Percentiles rank a stretch among this genome's conserved stretches.
These are phyloP conservation scores for Phymastichus coffea DNA, from an alignment of 1,140 invertebrate species.

Conservation along the genomic window DNA sequence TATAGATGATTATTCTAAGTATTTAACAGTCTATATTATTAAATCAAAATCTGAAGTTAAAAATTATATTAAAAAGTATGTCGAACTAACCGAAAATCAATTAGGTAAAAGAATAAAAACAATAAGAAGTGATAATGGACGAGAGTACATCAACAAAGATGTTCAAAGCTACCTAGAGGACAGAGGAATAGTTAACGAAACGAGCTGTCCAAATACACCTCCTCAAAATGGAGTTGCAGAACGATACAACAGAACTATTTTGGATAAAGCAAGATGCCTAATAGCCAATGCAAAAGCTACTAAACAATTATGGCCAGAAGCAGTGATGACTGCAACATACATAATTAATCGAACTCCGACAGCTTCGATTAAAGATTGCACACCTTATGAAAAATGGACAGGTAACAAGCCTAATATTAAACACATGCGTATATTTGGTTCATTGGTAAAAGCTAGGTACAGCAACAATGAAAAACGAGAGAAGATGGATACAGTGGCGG, in stretches of 20 bases:
- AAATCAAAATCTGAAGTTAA: not conserved
- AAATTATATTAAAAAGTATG: not conserved
- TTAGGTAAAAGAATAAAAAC: not conserved
- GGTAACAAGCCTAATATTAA: slow-evolving; percentile 26
- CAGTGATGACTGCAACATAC: slow-evolving; percentile 46
- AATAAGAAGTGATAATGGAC: not conserved
- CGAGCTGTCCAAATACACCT: not conserved
- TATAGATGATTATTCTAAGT: not conserved
- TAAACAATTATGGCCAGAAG: slow-evolving; percentile 49
- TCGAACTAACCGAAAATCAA: not conserved
- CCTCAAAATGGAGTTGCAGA: slow-evolving; percentile 50
- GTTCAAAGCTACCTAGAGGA: not conserved
- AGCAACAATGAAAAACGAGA: slow-evolving; percentile 36
- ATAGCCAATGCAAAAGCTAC: slow-evolving; percentile 37
- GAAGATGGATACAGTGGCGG: slow-evolving; percentile 36
- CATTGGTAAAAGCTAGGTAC: slow-evolving; percentile 16
- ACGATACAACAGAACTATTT: slow-evolving; percentile 40
- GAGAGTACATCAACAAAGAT: not conserved
- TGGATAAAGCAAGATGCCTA: slow-evolving; percentile 45
- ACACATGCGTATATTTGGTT: slow-evolving; percentile 32
- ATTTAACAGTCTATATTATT: not conserved
- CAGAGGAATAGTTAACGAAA: not conserved
- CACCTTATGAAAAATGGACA: slow-evolving; percentile 33
- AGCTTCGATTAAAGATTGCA: slow-evolving; percentile 3
- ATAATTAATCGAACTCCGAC: slow-evolving; percentile 41